phyloP scores from a whole-genome alignment of 2,113 vertebrate species.

The Rhinolophus sinicus region DNA sequence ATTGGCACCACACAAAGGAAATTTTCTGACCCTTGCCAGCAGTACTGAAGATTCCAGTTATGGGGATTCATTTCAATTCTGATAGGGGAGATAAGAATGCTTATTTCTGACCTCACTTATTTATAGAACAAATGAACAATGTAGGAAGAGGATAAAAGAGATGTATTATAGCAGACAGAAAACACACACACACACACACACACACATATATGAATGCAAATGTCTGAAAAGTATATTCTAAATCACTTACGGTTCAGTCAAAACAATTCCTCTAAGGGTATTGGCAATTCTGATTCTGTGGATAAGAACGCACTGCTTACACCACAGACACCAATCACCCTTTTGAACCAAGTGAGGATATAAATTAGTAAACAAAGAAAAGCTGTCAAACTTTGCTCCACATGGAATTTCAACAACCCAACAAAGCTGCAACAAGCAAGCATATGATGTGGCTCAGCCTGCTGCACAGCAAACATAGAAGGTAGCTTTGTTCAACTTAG shows the following conservation, averaged over 20 bases:
- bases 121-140: background rate
- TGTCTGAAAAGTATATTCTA: background rate
- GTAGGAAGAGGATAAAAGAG: background rate
- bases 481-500: background rate
- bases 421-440: background rate
- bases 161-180: background rate
- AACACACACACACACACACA: background rate
- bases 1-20: background rate
- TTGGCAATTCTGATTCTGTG: background rate
- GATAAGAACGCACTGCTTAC: background rate
- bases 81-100: background rate
- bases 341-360: background rate
- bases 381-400: conserved; percentile 15
- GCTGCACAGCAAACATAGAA: background rate
- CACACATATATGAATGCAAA: background rate
- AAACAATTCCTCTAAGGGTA: background rate
- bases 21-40: background rate
- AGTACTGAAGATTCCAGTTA: background rate
- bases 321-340: background rate
- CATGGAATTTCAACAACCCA: background rate
- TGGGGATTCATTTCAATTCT: background rate
- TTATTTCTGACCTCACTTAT: background rate
- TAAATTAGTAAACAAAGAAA: conserved; percentile 23
- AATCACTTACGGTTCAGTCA: background rate
- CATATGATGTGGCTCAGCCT: background rate